Evolutionary conservation across 2,797 vertebrate genomes (phyloP).

Genomic region (Alectoris magna): DNA sequence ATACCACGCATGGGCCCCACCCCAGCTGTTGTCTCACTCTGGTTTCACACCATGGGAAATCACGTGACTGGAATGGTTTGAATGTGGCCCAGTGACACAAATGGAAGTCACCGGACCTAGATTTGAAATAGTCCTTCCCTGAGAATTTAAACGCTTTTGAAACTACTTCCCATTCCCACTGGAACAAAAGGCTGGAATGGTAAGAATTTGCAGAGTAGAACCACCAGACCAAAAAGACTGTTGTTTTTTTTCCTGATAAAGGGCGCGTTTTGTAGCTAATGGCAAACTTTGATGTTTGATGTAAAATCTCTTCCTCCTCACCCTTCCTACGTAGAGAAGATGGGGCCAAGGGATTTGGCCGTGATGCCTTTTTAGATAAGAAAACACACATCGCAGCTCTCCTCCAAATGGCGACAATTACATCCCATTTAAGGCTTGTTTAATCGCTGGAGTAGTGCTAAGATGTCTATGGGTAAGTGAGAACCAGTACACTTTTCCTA

Average conservation of each 20-base stretch:
- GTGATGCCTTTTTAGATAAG: not conserved
- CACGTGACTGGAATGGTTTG: constrained; percentile 4
- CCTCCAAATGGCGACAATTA: constrained; percentile 14
- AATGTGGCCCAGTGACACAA: not conserved
- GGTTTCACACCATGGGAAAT: not conserved
- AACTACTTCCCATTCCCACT: not conserved
- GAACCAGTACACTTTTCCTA: not conserved
- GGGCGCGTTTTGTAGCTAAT: not conserved
- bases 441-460: not conserved
- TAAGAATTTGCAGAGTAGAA: not conserved
- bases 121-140: constrained; percentile 39
- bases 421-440: not conserved
- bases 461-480: not conserved
- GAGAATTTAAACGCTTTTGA: constrained; percentile 17
- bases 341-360: not conserved
- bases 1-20: not conserved
- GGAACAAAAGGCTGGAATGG: constrained; percentile 24
- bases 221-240: not conserved
- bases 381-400: not conserved
- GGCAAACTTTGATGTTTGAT: not conserved
- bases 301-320: not conserved
- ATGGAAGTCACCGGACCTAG: not conserved
- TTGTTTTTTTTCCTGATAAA: not conserved
- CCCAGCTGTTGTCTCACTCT: not conserved
- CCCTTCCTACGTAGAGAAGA: not conserved